Evolutionary conservation across 2,113 vertebrate species (phyloP).

Genomic region (Seriola rivoliana): DNA sequence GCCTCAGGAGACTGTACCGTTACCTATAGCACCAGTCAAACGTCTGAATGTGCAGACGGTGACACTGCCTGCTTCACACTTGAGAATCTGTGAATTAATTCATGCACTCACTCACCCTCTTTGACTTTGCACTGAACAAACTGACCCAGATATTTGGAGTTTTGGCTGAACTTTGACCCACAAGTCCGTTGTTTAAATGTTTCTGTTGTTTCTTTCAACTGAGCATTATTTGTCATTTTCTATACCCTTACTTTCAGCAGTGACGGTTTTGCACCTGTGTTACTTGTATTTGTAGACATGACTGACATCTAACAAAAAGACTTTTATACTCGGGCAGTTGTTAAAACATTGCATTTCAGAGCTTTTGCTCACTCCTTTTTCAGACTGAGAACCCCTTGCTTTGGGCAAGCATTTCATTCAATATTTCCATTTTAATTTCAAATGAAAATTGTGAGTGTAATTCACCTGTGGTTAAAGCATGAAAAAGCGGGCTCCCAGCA

Average conservation of each 20-base stretch:
- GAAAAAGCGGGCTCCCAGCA: slow-evolving; percentile 31
- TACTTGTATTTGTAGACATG: slow-evolving; percentile 8
- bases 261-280: background rate
- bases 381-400: slow-evolving; percentile 3
- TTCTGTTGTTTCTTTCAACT: slow-evolving; percentile 1
- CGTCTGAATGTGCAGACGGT: slow-evolving; percentile 28
- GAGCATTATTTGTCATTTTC: background rate
- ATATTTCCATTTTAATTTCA: slow-evolving; percentile 51
- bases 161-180: slow-evolving; percentile 16
- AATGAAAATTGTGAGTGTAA: slow-evolving; percentile 35
- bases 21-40: slow-evolving; percentile 50
- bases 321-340: background rate
- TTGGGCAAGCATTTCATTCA: slow-evolving; percentile 22
- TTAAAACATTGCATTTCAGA: slow-evolving; percentile 22
- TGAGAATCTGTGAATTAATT: slow-evolving; percentile 23
- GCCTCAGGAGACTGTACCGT: slow-evolving; percentile 47
- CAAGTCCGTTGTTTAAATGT: background rate
- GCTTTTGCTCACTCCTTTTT: slow-evolving; percentile 5
- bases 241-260: background rate
- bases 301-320: slow-evolving; percentile 12
- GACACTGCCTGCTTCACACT: slow-evolving; percentile 21
- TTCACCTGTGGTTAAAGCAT: slow-evolving; percentile 28
- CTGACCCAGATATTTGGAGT: background rate
- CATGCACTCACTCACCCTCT: background rate
- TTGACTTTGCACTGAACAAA: slow-evolving; percentile 1